A percentile compares a stretch with the other conserved stretches of the same genome.
Evolutionary conservation across 1,140 invertebrate species (phyloP).

Genomic region (Leptinotarsa undecemlineata): DNA sequence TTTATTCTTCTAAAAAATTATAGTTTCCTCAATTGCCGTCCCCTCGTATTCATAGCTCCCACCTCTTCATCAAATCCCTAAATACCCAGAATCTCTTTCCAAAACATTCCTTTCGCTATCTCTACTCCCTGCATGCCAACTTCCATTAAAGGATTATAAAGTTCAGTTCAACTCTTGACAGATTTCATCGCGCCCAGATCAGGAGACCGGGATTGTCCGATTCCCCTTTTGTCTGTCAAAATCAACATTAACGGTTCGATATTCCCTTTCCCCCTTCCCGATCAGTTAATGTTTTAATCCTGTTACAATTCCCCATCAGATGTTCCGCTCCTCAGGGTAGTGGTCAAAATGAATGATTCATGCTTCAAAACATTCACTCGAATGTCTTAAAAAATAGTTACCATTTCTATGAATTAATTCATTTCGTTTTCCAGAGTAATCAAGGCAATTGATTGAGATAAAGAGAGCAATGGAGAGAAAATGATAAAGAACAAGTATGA

Average conservation of each 20-base stretch:
- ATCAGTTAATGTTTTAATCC: slow-evolving; percentile 26
- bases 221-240: slow-evolving; percentile 23
- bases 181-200: slow-evolving; percentile 21
- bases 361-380: background rate
- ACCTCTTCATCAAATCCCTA: slow-evolving; percentile 6
- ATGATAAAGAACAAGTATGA: too few species aligned
- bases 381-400: too few species aligned
- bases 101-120: slow-evolving; percentile 20
- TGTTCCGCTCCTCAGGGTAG: background rate
- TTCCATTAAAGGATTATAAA: slow-evolving; percentile 29
- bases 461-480: too few species aligned
- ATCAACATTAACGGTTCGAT: slow-evolving; percentile 16
- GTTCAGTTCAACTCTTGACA: slow-evolving; percentile 25
- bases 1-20: too few species aligned
- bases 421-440: too few species aligned
- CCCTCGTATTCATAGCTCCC: background rate
- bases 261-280: background rate
- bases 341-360: background rate
- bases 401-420: too few species aligned
- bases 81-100: slow-evolving; percentile 9
- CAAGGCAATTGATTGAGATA: too few species aligned
- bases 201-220: background rate
- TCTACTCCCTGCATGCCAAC: slow-evolving; percentile 11
- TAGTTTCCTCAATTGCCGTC: background rate
- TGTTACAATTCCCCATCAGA: slow-evolving; percentile 13